Percentiles rank a stretch among this genome's conserved stretches.
Evolutionary conservation across 2,888 invertebrate species (phyloP).

Genomic region (Spodoptera exigua): DNA sequence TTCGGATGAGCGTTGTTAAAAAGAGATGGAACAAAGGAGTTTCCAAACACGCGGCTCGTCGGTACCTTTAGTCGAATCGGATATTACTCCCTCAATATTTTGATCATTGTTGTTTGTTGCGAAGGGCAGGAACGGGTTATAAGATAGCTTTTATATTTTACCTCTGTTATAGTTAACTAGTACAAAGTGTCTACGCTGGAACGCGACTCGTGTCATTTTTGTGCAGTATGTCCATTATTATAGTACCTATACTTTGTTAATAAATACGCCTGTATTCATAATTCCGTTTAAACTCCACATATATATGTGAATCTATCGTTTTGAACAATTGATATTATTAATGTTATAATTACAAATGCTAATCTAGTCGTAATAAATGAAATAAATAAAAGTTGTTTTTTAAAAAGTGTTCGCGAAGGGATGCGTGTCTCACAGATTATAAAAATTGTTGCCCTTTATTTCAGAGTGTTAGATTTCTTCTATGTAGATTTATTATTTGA

Average conservation of each 20-base stretch:
- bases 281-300: conserved; percentile 63
- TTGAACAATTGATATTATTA: conserved; percentile 77
- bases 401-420: conserved; percentile 68
- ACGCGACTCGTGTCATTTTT: conserved; percentile 64
- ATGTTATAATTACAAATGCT: conserved; percentile 74
- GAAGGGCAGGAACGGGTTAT: conserved; percentile 73
- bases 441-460: conserved; percentile 79
- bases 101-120: conserved; percentile 78
- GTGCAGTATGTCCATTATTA: conserved; percentile 68
- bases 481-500: conserved; percentile 84
- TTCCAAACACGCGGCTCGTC: conserved; percentile 67
- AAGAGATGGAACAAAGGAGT: conserved; percentile 29
- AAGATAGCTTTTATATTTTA: conserved; percentile 84
- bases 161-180: conserved; percentile 77
- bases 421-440: conserved; percentile 73
- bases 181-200: conserved; percentile 75
- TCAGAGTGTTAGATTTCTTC: conserved; percentile 84
- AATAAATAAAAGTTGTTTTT: conserved; percentile 68
- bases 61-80: conserved; percentile 70
- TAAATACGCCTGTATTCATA: conserved; percentile 63
- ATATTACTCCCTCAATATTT: conserved; percentile 74
- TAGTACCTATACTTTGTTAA: conserved; percentile 56
- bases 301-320: conserved; percentile 66
- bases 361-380: conserved; percentile 70
- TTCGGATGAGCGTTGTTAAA: conserved; percentile 34